A percentile compares a stretch with the other conserved stretches of the same genome.
Evolutionary conservation across 2,888 invertebrate genomes (phyloP).

Genomic region (Isotomurus palustris): DNA sequence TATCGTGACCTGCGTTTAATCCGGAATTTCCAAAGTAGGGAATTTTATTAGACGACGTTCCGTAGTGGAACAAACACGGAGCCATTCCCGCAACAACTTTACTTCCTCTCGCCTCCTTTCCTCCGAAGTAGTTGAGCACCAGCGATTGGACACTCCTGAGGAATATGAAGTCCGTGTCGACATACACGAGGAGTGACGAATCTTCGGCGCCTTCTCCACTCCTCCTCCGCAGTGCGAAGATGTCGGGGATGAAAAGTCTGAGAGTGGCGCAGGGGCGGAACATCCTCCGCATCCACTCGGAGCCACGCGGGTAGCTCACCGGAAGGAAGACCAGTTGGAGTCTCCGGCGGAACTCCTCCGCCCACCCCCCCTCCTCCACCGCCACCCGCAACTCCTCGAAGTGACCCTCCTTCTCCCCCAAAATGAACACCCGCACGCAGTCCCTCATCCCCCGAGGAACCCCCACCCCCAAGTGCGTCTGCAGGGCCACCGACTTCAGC

Average conservation of each 20-base stretch:
- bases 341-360: conserved; percentile 17
- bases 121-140: conserved; percentile 47
- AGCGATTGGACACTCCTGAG: conserved; percentile 49
- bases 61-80: conserved; percentile 52
- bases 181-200: conserved; percentile 51
- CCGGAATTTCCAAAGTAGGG: conserved; percentile 52
- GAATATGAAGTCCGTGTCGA: conserved; percentile 53
- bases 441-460: neutral
- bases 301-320: conserved; percentile 34
- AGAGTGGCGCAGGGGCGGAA: conserved; percentile 47
- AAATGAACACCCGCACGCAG: conserved; percentile 33
- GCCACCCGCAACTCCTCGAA: conserved; percentile 15
- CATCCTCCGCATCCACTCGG: conserved; percentile 43
- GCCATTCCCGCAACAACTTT: conserved; percentile 49
- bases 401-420: conserved; percentile 30
- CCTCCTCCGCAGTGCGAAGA: conserved; percentile 45
- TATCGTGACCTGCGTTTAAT: conserved; percentile 51
- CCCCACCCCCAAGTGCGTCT: neutral
- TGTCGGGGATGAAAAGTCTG: conserved; percentile 47
- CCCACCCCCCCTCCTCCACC: conserved; percentile 31
- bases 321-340: conserved; percentile 28
- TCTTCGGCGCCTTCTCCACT: too few relatives aligned
- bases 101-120: conserved; percentile 45
- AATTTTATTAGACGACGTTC: conserved; percentile 50
- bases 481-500: conserved; percentile 42